These are phyloP conservation scores for Spondyliosoma cantharus DNA, from an alignment of 2,797 vertebrate species.

Conservation along the genomic window DNA sequence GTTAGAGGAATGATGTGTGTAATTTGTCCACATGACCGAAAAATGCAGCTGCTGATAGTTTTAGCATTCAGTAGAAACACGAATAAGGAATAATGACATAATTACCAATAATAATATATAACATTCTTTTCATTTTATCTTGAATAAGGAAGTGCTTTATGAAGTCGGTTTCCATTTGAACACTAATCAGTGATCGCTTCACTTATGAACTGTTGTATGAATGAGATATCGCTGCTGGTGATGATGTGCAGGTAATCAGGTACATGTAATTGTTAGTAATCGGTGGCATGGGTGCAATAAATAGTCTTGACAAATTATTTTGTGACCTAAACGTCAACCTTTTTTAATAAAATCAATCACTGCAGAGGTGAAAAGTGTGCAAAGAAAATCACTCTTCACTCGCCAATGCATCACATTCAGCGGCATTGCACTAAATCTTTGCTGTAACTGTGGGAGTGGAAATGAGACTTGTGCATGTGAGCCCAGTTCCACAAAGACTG, in stretches of 20 bases:
- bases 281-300: not conserved
- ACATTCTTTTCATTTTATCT: not conserved
- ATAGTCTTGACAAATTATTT: not conserved
- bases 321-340: too few relatives aligned
- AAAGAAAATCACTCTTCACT: too few relatives aligned
- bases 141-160: not conserved
- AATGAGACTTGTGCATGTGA: not conserved
- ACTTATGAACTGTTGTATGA: not conserved
- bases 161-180: not conserved
- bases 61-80: too few relatives aligned
- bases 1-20: too few relatives aligned
- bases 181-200: not conserved
- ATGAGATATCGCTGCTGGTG: not conserved
- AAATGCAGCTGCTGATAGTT: too few relatives aligned
- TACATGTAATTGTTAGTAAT: conserved; percentile 1
- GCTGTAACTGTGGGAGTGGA: not conserved
- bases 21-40: too few relatives aligned
- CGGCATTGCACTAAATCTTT: not conserved
- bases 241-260: not conserved
- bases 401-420: not conserved
- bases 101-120: too few relatives aligned
- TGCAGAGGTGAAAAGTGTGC: too few relatives aligned
- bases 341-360: too few relatives aligned
- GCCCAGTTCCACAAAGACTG: not conserved
- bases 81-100: too few relatives aligned